A percentile compares a stretch with the other conserved stretches of the same genome.
Evolutionary conservation across 2,113 vertebrate genomes (phyloP).

Genomic region (Rhinolophus sinicus): DNA sequence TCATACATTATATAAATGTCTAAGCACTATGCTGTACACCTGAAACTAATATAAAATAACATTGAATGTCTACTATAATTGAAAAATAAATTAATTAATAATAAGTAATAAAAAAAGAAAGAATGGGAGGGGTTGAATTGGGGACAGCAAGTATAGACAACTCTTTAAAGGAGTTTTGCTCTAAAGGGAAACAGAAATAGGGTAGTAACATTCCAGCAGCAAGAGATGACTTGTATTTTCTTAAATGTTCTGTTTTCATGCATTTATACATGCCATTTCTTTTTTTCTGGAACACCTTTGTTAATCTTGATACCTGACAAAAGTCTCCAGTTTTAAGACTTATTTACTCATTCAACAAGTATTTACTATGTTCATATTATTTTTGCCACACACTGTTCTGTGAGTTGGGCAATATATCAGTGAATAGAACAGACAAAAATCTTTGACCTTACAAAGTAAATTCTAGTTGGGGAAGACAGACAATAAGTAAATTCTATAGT

Average conservation of each 20-base stretch:
- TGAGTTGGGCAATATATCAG: not conserved
- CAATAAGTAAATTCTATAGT: not conserved
- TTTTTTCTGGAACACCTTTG: not conserved
- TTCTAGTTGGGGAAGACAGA: not conserved
- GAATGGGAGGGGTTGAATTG: not conserved
- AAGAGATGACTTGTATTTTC: not conserved
- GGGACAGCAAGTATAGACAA: not conserved
- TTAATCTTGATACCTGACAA: slow-evolving; percentile 2
- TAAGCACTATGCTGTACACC: too few relatives aligned
- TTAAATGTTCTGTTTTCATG: not conserved
- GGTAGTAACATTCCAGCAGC: not conserved
- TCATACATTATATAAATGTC: too few relatives aligned
- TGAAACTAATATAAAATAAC: too few relatives aligned
- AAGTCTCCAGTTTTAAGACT: not conserved
- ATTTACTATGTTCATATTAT: not conserved
- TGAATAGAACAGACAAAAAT: not conserved
- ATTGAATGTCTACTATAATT: too few relatives aligned
- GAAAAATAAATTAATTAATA: too few relatives aligned
- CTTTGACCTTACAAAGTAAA: not conserved
- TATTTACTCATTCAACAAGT: too few relatives aligned
- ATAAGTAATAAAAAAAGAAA: not conserved
- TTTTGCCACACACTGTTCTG: not conserved
- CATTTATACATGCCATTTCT: not conserved
- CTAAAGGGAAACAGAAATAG: not conserved
- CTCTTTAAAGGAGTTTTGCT: not conserved